Base-by-base conservation (phyloP, 2,797 vertebrate genomes). In the Melanotaenia pygmaea region DNA sequence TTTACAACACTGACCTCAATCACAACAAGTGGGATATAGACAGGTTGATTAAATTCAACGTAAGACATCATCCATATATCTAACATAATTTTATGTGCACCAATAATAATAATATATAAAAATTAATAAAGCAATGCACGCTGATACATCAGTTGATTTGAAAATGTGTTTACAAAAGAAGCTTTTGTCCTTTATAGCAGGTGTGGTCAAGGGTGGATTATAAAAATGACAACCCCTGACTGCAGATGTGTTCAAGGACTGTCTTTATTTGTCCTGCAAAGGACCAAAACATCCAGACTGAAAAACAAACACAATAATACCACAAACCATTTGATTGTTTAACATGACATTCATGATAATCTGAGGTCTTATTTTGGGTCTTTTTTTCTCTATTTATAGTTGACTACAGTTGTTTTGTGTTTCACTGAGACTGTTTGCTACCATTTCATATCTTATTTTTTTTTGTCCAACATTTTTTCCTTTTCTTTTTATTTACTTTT, bases 141-240 rank as follows among this genome's bases (percentile, higher is more conserved):
- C 13, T 1, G 18, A 67, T 32, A 37, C 11, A 11, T 30, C 28
- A 14, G 51, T 57, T 72, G 61, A 58, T 72, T 72, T 72, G 69
- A 47, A 58, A 58, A 64, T 64, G 56, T 60, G 24, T 60, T 66
- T 30, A 66, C 30, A 37, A 64, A 72, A 64, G 20, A 8, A 64
- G 56, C 32, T 53, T 51, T 65, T 65, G 35, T 35, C 43, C 51
- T 47, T 35, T 18, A 20, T 5, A 67, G 12, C n/a, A 57, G 20
- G 5, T 53, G 57, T 11, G 47, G 61, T 28, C 43, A 32, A 30
- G 9, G 34, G 10, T 43, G 57, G 71, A 72, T 72, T 64, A 64
- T 38, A 24, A 16, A 54, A 38, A 62, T 20, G 26, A 30, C 9
- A 16, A 28, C 5, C 20, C 13, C 14, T 18, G 18, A 28, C 58